phyloP scores from a whole-genome alignment of 1,140 invertebrate genomes.

The Drosophila guanche region DNA sequence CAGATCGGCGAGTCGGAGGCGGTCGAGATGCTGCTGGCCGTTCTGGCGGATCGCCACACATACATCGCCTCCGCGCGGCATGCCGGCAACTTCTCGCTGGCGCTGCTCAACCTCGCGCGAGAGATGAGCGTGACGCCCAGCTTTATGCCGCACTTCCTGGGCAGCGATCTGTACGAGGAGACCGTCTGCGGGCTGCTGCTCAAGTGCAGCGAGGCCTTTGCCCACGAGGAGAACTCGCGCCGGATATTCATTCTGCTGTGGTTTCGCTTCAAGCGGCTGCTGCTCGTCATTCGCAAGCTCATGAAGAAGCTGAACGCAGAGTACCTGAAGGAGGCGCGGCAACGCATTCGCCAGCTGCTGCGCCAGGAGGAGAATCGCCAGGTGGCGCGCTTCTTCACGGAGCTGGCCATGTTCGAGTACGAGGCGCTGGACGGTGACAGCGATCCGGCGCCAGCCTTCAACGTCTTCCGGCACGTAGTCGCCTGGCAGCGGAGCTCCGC shows the following conservation, averaged over 20 bases:
- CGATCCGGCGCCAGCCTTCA: constrained; percentile 66
- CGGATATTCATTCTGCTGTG: constrained; percentile 86
- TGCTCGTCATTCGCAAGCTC: constrained; percentile 84
- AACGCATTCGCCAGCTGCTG: constrained; percentile 85
- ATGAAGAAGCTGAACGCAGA: constrained; percentile 78
- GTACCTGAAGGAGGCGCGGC: constrained; percentile 84
- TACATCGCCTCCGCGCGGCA: background rate
- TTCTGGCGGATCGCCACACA: constrained; percentile 37
- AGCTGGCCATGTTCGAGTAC: constrained; percentile 87
- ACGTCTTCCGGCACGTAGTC: constrained; percentile 84
- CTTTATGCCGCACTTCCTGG: constrained; percentile 85
- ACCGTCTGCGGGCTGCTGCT: constrained; percentile 84
- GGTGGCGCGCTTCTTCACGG: constrained; percentile 84
- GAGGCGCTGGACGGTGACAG: constrained; percentile 84
- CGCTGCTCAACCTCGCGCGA: constrained; percentile 49
- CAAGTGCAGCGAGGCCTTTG: constrained; percentile 79
- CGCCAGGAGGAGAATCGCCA: constrained; percentile 84
- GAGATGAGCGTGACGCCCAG: constrained; percentile 85
- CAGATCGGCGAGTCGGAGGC: constrained; percentile 83
- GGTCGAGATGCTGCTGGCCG: constrained; percentile 80
- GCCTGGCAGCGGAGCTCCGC: background rate
- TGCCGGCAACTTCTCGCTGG: constrained; percentile 18
- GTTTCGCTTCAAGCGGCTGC: constrained; percentile 86
- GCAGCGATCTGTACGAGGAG: constrained; percentile 86
- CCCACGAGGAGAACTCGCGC: constrained; percentile 62